Percentiles rank a stretch among this genome's conserved stretches.
Conservation (phyloP, 2,888 invertebrate species). For the Macrostomum cliftonense region DNA sequence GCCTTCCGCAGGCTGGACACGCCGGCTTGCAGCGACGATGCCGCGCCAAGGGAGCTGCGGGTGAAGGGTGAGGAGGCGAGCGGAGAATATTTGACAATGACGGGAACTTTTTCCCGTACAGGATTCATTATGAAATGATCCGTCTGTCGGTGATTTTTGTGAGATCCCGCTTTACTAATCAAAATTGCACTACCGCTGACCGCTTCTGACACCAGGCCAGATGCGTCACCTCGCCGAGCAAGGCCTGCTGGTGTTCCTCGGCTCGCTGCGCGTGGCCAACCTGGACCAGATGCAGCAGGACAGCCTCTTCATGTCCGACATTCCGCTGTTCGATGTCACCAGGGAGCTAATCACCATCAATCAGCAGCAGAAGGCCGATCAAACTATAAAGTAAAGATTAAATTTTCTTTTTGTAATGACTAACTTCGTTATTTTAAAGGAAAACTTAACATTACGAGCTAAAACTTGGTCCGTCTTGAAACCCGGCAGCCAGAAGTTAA, state of each 20-base stretch:
- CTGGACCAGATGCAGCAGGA: slow-evolving; percentile 24
- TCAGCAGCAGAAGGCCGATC: slow-evolving; percentile 28
- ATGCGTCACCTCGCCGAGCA: slow-evolving; percentile 18
- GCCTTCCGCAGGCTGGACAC: slow-evolving; percentile 4
- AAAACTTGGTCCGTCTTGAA: no score
- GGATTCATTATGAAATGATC: no score
- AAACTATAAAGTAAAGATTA: slow-evolving; percentile 19
- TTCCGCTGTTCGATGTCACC: slow-evolving; percentile 31
- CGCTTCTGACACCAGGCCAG: neutral
- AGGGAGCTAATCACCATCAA: slow-evolving; percentile 29
- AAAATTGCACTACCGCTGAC: no score
- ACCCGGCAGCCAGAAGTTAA: slow-evolving; percentile 28
- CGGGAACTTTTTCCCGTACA: no score
- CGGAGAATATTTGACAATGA: neutral
- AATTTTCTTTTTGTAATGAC: no score
- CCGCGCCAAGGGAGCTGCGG: neutral
- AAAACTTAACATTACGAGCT: no score
- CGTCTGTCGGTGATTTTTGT: no score
- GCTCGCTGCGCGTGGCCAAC: slow-evolving; percentile 25
- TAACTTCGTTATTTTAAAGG: no score
- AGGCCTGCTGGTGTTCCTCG: slow-evolving; percentile 24
- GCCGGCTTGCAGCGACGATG: neutral
- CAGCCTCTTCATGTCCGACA: slow-evolving; percentile 26
- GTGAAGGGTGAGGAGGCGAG: neutral
- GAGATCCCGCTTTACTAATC: no score